These are phyloP conservation scores for Pipa parva DNA, from an alignment of 2,113 vertebrate genomes.

Conservation along the genomic window DNA sequence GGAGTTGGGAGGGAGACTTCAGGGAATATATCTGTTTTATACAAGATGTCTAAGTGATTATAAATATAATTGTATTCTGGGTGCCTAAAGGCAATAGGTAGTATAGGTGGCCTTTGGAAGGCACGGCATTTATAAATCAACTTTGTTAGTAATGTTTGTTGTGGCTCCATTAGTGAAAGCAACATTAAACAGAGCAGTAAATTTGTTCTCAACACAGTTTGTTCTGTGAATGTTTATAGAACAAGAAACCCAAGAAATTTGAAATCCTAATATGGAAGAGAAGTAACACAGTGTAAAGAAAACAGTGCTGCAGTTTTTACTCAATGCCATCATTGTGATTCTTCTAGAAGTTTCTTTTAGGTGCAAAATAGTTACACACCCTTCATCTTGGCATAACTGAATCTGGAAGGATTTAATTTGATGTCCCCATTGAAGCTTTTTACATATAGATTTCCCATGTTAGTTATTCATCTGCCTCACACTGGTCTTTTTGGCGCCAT, in stretches of 20 bases:
- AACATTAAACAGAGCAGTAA: background rate
- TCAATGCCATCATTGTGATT: conserved; percentile 26
- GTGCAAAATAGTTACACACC: conserved; percentile 16
- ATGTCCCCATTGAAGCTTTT: conserved; percentile 15
- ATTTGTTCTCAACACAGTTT: background rate
- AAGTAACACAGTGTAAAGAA: conserved; percentile 8
- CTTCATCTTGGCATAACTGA: conserved; percentile 23
- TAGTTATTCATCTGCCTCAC: conserved; percentile 21
- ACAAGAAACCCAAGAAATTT: conserved; percentile 9
- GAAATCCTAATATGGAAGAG: conserved; percentile 29
- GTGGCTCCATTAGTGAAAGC: conserved; percentile 15
- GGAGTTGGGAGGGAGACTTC: too few species aligned
- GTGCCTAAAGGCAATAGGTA: background rate
- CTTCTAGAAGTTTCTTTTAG: conserved; percentile 28
- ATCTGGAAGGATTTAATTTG: conserved; percentile 24
- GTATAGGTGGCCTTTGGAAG: background rate
- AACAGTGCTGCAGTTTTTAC: conserved; percentile 9
- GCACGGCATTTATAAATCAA: background rate
- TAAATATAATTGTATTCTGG: background rate
- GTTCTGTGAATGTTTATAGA: conserved; percentile 14
- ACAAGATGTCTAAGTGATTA: too few species aligned
- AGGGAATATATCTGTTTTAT: too few species aligned
- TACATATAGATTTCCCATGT: conserved; percentile 30
- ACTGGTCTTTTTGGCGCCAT: background rate
- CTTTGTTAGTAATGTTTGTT: background rate